A percentile compares a stretch with the other conserved stretches of the same genome.
phyloP scores from a whole-genome alignment of 30 jellyfish, hydroid and myxozoan genomes.

The Turritopsis rubra region DNA sequence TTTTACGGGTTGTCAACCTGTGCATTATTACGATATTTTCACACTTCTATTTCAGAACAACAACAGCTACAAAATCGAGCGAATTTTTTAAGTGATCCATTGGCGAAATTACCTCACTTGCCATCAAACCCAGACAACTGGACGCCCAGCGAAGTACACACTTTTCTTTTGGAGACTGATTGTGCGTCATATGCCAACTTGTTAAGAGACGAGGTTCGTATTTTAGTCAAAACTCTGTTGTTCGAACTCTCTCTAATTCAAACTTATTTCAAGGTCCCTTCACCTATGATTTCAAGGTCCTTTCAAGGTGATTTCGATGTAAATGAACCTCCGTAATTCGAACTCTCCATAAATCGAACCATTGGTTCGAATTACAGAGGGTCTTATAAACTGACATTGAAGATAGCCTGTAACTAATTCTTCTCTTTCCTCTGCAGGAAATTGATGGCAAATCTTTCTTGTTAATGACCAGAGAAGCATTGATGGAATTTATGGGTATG shows the following conservation, averaged over 20 bases:
- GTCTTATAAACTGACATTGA: neutral
- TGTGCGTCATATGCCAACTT: constrained; percentile 74
- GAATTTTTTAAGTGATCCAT: constrained; percentile 47
- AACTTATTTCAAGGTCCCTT: too few species aligned
- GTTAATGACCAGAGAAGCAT: constrained; percentile 82
- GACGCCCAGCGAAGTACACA: constrained; percentile 75
- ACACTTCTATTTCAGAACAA: neutral
- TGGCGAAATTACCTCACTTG: constrained; percentile 56
- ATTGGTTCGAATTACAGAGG: neutral
- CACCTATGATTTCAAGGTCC: too few species aligned
- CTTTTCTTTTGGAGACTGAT: constrained; percentile 74
- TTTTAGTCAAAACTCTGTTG: neutral
- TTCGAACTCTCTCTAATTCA: too few species aligned
- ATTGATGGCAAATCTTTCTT: constrained; percentile 89
- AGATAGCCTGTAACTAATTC: neutral
- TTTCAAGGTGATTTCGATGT: too few species aligned
- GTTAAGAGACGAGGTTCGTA: constrained; percentile 63
- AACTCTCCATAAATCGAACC: too few species aligned
- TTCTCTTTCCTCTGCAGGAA: constrained; percentile 40
- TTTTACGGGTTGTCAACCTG: neutral
- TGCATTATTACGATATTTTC: neutral
- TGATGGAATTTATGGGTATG: constrained; percentile 92
- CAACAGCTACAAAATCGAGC: constrained; percentile 37
- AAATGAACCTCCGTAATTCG: too few species aligned
- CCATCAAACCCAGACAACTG: constrained; percentile 90